Evolutionary conservation across 1,140 invertebrate species (phyloP), one percentile per base, ranked within the genome.

Genomic region (Ladona fulva): DNA sequence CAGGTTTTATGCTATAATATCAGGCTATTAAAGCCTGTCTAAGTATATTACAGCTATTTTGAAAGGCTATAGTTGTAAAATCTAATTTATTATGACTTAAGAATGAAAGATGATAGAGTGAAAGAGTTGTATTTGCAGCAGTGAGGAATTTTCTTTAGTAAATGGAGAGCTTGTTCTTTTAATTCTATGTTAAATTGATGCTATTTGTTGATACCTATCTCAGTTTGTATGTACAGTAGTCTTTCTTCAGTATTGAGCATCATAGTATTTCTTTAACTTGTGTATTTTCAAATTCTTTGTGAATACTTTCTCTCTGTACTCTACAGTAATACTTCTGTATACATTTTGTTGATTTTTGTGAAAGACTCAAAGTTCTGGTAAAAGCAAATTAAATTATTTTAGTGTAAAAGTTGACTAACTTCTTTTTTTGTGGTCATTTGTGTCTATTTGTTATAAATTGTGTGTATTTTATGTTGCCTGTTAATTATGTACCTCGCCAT

Each of bases 401-500:
- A 66, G 52, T 66, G n/a, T 16, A 66, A 66, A 66, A 66, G 29
- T 37, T 66, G n/a, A 66, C 5, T 3, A 66, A 6, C 14, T 66
- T 66, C 14, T 19, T 19, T 66, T 66, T 16, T n/a, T n/a, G n/a
- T n/a, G 12, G 52, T 22, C 1, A 12, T 19, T 5, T 6, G 1
- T 66, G n/a, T 66, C 52, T 6, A 5, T 66, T 66, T 66, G 52
- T 66, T 66, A 66, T 6, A 12, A 16, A 16, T 66, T 66, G 52
- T 66, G 52, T 66, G 52, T 66, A 66, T 66, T 66, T 66, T 66
- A 66, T 66, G 52, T 66, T 66, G 52, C 52, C 52, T 66, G 52
- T 66, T 66, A 66, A 66, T 66, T 66, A 22, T 66, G 52, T 66
- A 66, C 52, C 52, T 66, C 52, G 52, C 52, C 52, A 66, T 66